phyloP scores from a whole-genome alignment of 2,888 invertebrate species.

The Ectemnius lituratus region DNA sequence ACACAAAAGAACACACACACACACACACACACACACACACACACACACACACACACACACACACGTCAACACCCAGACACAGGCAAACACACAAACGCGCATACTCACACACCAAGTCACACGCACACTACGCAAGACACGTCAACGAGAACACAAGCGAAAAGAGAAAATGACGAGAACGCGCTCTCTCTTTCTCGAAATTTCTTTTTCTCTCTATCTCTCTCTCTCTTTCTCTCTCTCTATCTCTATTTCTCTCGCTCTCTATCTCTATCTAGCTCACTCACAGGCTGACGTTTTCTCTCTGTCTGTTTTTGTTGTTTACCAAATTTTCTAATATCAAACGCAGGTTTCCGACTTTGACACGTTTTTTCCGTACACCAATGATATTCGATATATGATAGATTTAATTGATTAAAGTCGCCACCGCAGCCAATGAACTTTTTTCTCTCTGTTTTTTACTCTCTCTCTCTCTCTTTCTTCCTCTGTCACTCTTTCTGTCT shows the following conservation, averaged over 20 bases:
- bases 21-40: too few species aligned
- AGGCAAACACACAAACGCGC: too few species aligned
- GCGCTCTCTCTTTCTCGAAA: too few species aligned
- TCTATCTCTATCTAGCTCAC: slow-evolving; percentile 3
- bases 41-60: too few species aligned
- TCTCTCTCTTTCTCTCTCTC: neutral
- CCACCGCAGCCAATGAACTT: slow-evolving; percentile 48
- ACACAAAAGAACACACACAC: slow-evolving; percentile 57
- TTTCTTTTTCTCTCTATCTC: neutral
- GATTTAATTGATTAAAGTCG: slow-evolving; percentile 36
- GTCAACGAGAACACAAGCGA: too few species aligned
- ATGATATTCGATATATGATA: slow-evolving; percentile 7
- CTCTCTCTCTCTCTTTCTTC: slow-evolving; percentile 29
- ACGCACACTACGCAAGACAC: too few species aligned
- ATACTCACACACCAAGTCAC: too few species aligned
- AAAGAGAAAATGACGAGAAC: too few species aligned
- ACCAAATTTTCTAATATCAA: slow-evolving; percentile 20
- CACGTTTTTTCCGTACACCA: slow-evolving; percentile 50
- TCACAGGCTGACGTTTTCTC: slow-evolving; percentile 69
- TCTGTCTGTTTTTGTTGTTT: slow-evolving; percentile 20
- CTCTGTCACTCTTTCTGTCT: slow-evolving; percentile 14
- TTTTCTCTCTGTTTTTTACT: slow-evolving; percentile 28
- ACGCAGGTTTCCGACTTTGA: slow-evolving; percentile 49
- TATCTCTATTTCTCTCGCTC: neutral
- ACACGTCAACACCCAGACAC: too few species aligned